A percentile compares a stretch with the other conserved stretches of the same genome.
Evolutionary conservation across 2,888 invertebrate species (phyloP).

Genomic region (Parascotia fuliginaria): DNA sequence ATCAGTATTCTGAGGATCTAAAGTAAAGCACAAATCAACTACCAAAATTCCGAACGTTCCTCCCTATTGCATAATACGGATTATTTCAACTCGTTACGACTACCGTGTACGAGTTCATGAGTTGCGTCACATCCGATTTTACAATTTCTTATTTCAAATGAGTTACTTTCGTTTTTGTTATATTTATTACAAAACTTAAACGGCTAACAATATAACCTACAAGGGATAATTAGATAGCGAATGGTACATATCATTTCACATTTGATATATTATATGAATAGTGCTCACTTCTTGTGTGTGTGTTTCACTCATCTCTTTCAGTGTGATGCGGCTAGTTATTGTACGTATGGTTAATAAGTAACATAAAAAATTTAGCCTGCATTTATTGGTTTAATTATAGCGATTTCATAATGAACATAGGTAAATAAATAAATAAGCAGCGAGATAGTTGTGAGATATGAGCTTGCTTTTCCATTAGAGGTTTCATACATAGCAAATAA

Average conservation of each 20-base stretch:
- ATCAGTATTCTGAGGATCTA: conserved; percentile 55
- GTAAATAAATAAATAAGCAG: background rate
- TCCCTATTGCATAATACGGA: conserved; percentile 55
- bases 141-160: conserved; percentile 43
- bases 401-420: background rate
- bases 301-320: conserved; percentile 17
- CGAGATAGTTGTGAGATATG: background rate
- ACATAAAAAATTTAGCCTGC: conserved; percentile 6
- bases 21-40: conserved; percentile 35
- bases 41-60: conserved; percentile 47
- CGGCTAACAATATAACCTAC: conserved; percentile 30
- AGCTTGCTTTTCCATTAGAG: conserved; percentile 2
- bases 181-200: conserved; percentile 47
- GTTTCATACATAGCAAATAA: conserved; percentile 1
- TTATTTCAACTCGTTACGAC: conserved; percentile 55
- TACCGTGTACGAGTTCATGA: conserved; percentile 41
- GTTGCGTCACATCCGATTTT: conserved; percentile 56
- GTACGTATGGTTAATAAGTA: conserved; percentile 11
- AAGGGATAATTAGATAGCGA: conserved; percentile 50
- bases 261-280: conserved; percentile 3
- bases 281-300: conserved; percentile 4
- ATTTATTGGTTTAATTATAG: conserved; percentile 2
- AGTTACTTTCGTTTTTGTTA: conserved; percentile 46
- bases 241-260: no score
- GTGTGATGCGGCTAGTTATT: conserved; percentile 18